These are phyloP conservation scores for Microchirus variegatus DNA, from an alignment of 2,797 vertebrate species.

Conservation along the genomic window DNA sequence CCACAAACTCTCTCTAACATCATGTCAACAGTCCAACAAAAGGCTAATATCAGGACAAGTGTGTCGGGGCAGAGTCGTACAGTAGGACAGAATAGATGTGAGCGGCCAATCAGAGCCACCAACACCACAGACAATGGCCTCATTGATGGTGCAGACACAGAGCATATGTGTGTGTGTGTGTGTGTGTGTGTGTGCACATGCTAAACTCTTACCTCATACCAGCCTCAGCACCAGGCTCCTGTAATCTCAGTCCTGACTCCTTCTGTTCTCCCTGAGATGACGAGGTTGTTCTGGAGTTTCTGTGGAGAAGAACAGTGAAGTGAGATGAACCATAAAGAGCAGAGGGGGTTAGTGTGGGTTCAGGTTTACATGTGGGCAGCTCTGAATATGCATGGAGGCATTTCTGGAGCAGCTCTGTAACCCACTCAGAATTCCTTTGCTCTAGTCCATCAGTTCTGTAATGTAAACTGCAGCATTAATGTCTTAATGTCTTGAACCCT, in stretches of 20 bases:
- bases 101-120: slow-evolving; percentile 44
- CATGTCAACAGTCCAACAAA: slow-evolving; percentile 66
- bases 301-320: slow-evolving; percentile 38
- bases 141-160: slow-evolving; percentile 71
- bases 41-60: slow-evolving; percentile 45
- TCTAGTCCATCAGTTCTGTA: slow-evolving; percentile 32
- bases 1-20: slow-evolving; percentile 41
- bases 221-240: slow-evolving; percentile 78
- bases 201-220: slow-evolving; percentile 84
- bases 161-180: slow-evolving; percentile 68
- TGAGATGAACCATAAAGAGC: slow-evolving; percentile 42
- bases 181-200: slow-evolving; percentile 57
- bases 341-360: slow-evolving; percentile 67
- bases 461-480: slow-evolving; percentile 10
- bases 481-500: slow-evolving; percentile 16
- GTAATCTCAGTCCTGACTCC: slow-evolving; percentile 53
- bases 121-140: slow-evolving; percentile 57
- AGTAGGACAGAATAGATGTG: slow-evolving; percentile 47
- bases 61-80: slow-evolving; percentile 32
- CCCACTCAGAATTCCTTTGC: slow-evolving; percentile 82
- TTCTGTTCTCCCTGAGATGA: slow-evolving; percentile 46
- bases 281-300: slow-evolving; percentile 37
- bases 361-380: slow-evolving; percentile 75
- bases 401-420: slow-evolving; percentile 69
- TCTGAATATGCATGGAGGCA: slow-evolving; percentile 78